These are phyloP conservation scores for Psilopogon haemacephalus DNA, from an alignment of 2,113 vertebrate species.

Conservation along the genomic window DNA sequence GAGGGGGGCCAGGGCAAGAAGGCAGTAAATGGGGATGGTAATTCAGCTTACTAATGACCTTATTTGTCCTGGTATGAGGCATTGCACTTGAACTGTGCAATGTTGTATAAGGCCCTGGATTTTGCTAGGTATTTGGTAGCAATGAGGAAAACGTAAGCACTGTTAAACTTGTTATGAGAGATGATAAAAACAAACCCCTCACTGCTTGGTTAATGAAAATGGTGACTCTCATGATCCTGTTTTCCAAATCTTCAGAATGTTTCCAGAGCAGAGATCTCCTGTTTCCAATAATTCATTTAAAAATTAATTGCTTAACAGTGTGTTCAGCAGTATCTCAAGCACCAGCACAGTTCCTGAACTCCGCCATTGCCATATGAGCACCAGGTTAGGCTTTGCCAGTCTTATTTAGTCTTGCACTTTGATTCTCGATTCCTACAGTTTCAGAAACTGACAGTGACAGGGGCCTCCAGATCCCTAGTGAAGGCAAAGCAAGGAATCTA, in stretches of 20 bases:
- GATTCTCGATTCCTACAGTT: not conserved
- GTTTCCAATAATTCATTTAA: not conserved
- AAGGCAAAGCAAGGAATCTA: not conserved
- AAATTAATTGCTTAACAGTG: not conserved
- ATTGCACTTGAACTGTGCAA: not conserved
- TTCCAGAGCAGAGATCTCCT: not conserved
- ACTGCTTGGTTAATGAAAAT: not conserved
- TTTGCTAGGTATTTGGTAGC: not conserved
- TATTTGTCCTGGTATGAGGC: not conserved
- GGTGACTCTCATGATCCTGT: not conserved
- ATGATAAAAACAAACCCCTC: not conserved
- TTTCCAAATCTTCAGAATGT: not conserved
- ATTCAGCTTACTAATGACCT: not conserved
- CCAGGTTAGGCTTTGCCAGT: not conserved
- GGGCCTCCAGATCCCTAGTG: not conserved
- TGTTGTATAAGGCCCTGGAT: too few relatives aligned
- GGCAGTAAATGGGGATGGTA: not conserved
- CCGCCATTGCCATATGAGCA: not conserved
- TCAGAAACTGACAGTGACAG: not conserved
- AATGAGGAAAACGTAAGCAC: not conserved
- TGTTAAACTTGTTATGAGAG: not conserved
- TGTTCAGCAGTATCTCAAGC: not conserved
- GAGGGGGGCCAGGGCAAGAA: not conserved
- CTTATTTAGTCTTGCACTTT: constrained; percentile 6
- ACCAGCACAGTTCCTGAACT: not conserved